These are phyloP conservation scores for Argyra leucocephala DNA, from an alignment of 2,888 invertebrate genomes.

Conservation along the genomic window DNA sequence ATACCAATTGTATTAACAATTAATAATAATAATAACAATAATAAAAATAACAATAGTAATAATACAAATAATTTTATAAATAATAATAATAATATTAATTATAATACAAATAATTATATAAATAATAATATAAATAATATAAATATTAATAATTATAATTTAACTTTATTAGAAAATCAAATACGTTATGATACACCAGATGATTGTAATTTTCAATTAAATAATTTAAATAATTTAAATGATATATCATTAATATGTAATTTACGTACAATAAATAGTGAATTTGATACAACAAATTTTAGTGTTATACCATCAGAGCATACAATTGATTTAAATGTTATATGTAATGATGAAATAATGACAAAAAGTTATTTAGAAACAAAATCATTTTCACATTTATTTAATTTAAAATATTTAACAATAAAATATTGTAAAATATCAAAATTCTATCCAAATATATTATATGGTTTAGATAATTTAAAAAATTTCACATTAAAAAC, in stretches of 20 bases:
- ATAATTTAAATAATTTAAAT: constrained; percentile 41
- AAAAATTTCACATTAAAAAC: constrained; percentile 77
- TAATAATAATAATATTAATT: not conserved
- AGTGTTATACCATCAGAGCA: constrained; percentile 77
- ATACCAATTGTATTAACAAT: not conserved
- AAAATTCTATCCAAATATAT: constrained; percentile 68
- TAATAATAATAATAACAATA: not conserved
- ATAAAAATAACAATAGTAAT: not conserved
- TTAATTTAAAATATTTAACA: constrained; percentile 67
- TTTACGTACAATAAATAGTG: constrained; percentile 75
- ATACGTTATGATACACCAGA: constrained; percentile 68
- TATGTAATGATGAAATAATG: constrained; percentile 72
- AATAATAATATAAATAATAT: not conserved
- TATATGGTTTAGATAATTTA: constrained; percentile 70
- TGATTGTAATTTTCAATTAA: constrained; percentile 52
- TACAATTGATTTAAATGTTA: constrained; percentile 67
- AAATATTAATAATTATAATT: not conserved
- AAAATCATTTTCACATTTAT: constrained; percentile 68
- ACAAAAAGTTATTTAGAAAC: constrained; percentile 69
- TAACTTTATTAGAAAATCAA: constrained; percentile 20
- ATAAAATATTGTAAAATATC: constrained; percentile 80
- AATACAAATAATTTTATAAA: not conserved
- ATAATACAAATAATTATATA: not conserved
- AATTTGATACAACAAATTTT: constrained; percentile 79
- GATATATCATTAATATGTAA: constrained; percentile 71